A percentile compares a stretch with the other conserved stretches of the same genome.
Evolutionary conservation across 2,113 vertebrate genomes (phyloP).

Genomic region (Equus quagga): DNA sequence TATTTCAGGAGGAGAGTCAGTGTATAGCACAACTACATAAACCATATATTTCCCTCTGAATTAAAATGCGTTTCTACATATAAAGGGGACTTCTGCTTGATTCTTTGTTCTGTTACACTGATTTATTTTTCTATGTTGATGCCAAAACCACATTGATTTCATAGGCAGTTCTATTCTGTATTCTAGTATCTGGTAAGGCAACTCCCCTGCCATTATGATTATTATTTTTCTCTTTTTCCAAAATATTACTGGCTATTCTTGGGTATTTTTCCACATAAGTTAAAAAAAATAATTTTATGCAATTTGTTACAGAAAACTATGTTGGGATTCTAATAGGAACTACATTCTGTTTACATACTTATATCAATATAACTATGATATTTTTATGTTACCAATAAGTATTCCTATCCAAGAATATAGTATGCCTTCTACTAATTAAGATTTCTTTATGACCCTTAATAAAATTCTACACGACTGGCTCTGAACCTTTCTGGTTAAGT

Average conservation of each 20-base stretch:
- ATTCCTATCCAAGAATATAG: background rate
- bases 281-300: background rate
- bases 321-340: background rate
- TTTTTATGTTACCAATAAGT: background rate
- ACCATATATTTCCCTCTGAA: background rate
- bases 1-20: background rate
- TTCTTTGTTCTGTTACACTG: background rate
- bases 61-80: background rate
- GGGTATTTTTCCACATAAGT: background rate
- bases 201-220: background rate
- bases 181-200: background rate
- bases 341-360: background rate
- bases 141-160: background rate
- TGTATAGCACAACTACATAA: background rate
- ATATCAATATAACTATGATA: background rate
- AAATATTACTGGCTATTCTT: background rate
- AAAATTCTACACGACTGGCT: background rate
- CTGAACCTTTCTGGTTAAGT: conserved; percentile 6
- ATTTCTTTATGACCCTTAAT: background rate
- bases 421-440: background rate
- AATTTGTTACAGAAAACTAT: background rate
- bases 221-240: background rate
- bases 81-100: background rate
- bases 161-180: background rate
- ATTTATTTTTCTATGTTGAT: background rate